A percentile compares a stretch with the other conserved stretches of the same genome.
Conservation (phyloP, 1,140 invertebrate species). For the Aricia agestis region DNA sequence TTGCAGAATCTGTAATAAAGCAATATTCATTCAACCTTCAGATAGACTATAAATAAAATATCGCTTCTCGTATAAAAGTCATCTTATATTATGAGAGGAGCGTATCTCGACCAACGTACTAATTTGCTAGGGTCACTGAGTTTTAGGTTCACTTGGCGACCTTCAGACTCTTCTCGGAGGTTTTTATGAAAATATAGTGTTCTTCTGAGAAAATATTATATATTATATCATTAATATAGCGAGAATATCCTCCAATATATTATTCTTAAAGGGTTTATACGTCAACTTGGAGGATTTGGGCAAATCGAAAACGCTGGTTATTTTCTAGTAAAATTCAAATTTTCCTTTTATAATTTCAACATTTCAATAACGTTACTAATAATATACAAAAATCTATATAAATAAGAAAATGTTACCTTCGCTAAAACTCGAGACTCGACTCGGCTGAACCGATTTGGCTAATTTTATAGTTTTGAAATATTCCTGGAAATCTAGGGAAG, state of each 20-base stretch:
- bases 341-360: not conserved
- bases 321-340: not conserved
- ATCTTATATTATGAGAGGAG: not conserved
- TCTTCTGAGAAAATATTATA: conserved; percentile 1
- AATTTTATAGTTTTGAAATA: no score
- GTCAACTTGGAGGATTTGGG: not conserved
- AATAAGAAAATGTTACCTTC: no score
- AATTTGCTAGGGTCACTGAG: conserved; percentile 3
- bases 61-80: not conserved
- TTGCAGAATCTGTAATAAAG: no score
- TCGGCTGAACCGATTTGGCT: no score
- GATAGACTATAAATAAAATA: conserved; percentile 4
- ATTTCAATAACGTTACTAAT: no score
- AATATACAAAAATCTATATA: no score
- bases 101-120: not conserved
- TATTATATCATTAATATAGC: conserved; percentile 2
- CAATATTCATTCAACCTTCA: not conserved
- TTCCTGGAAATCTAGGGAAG: no score
- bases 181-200: conserved; percentile 3
- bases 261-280: conserved; percentile 8
- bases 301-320: not conserved
- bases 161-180: not conserved
- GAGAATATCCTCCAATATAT: conserved; percentile 5
- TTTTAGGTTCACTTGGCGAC: conserved; percentile 7
- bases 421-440: no score